Percentiles rank a stretch among this genome's conserved stretches.
These are phyloP conservation scores for Wiebesia pumilae DNA, from an alignment of 1,140 invertebrate genomes.

Conservation along the genomic window DNA sequence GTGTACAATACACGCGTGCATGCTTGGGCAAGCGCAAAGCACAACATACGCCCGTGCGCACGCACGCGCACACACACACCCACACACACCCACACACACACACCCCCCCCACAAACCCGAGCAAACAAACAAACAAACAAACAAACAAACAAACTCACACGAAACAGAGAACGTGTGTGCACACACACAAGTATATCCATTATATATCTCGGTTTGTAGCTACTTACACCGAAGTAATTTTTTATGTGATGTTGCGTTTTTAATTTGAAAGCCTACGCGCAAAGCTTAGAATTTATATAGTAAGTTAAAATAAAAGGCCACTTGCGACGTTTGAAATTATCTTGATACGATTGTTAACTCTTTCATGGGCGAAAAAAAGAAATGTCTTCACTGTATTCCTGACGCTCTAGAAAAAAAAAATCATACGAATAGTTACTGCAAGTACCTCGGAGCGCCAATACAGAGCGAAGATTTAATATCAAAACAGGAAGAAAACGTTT, in stretches of 20 bases:
- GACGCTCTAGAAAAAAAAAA: conserved; percentile 8
- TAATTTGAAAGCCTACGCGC: conserved; percentile 40
- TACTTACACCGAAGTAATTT: conserved; percentile 41
- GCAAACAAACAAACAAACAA: too few relatives aligned
- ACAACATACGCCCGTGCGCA: background rate
- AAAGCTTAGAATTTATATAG: conserved; percentile 40
- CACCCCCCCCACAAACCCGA: too few relatives aligned
- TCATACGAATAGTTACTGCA: background rate
- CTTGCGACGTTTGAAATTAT: conserved; percentile 33
- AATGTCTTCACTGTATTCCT: background rate
- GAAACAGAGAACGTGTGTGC: too few relatives aligned
- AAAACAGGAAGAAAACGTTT: background rate
- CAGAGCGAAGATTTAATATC: background rate
- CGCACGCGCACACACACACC: background rate
- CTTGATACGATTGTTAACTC: background rate
- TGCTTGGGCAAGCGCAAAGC: background rate
- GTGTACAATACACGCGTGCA: background rate
- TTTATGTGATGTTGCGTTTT: conserved; percentile 43
- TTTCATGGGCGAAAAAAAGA: background rate
- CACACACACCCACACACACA: background rate
- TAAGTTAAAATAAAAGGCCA: conserved; percentile 25
- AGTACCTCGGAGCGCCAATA: conserved; percentile 8
- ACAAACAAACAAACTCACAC: too few relatives aligned
- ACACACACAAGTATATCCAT: background rate
- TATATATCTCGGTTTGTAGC: conserved; percentile 31